phyloP scores from a whole-genome alignment of 2,888 invertebrate genomes.

The Pterobdella sp. region DNA sequence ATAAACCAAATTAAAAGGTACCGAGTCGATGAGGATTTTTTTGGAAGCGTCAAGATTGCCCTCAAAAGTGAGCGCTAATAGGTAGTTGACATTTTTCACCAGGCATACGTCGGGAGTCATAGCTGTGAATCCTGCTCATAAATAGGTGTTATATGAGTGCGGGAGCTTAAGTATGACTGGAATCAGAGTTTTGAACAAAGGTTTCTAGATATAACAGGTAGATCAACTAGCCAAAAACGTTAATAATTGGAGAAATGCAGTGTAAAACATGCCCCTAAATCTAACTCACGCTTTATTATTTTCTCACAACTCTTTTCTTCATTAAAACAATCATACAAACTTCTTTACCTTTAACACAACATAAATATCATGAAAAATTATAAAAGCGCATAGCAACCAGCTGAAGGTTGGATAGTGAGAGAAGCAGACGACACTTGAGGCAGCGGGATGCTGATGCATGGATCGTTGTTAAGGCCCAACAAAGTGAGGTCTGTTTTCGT shows the following conservation, averaged over 20 bases:
- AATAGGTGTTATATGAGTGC: not conserved
- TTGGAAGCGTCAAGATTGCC: not conserved
- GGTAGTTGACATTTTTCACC: not conserved
- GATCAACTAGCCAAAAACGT: too few species aligned
- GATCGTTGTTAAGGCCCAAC: not conserved
- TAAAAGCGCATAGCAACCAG: too few species aligned
- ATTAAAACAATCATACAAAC: too few species aligned
- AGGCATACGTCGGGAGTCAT: slow-evolving; percentile 13
- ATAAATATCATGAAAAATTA: too few species aligned
- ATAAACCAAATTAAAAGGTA: not conserved
- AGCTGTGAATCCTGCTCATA: not conserved
- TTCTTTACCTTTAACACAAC: too few species aligned
- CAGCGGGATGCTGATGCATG: not conserved
- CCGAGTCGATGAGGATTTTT: slow-evolving; percentile 18
- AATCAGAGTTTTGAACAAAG: not conserved
- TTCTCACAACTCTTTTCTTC: not conserved
- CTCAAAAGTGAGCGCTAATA: slow-evolving; percentile 3
- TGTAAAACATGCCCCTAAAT: too few species aligned
- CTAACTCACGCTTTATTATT: too few species aligned
- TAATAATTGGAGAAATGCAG: too few species aligned
- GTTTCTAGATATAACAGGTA: too few species aligned
- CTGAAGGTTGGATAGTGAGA: not conserved
- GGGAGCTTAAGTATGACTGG: not conserved
- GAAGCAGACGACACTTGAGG: not conserved
- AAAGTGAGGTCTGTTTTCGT: not conserved